These are phyloP conservation scores for Acleris holmiana DNA, from an alignment of 2,888 invertebrate genomes.

Conservation along the genomic window DNA sequence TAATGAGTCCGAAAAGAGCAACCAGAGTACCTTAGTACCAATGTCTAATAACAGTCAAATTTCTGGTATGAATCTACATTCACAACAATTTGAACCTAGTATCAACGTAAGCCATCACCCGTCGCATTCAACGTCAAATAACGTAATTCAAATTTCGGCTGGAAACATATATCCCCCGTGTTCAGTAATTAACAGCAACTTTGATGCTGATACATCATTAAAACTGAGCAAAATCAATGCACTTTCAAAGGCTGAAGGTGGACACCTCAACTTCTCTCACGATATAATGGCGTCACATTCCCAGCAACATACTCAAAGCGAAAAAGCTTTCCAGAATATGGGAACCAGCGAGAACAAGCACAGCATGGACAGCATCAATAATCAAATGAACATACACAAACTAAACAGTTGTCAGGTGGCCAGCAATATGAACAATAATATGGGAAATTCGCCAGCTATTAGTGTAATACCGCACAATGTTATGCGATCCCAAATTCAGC, in stretches of 20 bases:
- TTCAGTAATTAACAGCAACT: slow-evolving; percentile 69
- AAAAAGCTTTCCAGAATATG: slow-evolving; percentile 76
- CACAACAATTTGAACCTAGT: slow-evolving; percentile 72
- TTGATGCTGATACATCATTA: slow-evolving; percentile 76
- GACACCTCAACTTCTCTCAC: slow-evolving; percentile 77
- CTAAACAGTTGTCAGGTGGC: slow-evolving; percentile 76
- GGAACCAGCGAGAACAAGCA: slow-evolving; percentile 71
- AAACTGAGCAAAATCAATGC: slow-evolving; percentile 79
- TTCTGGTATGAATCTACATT: slow-evolving; percentile 63
- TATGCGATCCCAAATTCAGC: slow-evolving; percentile 70
- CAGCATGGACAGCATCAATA: slow-evolving; percentile 60
- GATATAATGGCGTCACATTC: slow-evolving; percentile 80
- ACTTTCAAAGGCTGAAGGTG: slow-evolving; percentile 76
- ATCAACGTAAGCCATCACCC: slow-evolving; percentile 72
- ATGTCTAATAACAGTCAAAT: slow-evolving; percentile 62
- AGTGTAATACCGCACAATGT: slow-evolving; percentile 76
- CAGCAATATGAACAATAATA: slow-evolving; percentile 59
- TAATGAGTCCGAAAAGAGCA: slow-evolving; percentile 67
- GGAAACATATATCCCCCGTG: slow-evolving; percentile 77
- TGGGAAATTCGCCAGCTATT: slow-evolving; percentile 59
- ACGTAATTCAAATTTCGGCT: slow-evolving; percentile 77
- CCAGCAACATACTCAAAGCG: slow-evolving; percentile 74
- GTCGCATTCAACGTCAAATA: slow-evolving; percentile 70
- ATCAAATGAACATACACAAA: slow-evolving; percentile 74
- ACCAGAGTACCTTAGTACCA: slow-evolving; percentile 70